Percentiles rank a stretch among this genome's conserved stretches.
Conservation (phyloP, 1,140 invertebrate species). For the Radopholus similis region DNA sequence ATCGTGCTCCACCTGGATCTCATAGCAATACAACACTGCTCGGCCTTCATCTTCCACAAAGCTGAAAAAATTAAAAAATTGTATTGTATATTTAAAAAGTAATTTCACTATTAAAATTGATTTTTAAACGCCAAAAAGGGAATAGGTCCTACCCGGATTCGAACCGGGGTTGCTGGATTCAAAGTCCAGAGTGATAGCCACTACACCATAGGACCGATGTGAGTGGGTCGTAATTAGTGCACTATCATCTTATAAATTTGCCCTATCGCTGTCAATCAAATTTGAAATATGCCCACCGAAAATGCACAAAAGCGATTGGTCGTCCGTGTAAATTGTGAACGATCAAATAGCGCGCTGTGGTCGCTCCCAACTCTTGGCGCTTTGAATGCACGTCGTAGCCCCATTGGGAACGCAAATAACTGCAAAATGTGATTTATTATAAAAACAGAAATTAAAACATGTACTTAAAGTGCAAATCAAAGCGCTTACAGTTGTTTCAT, state of each 20-base stretch:
- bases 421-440: not conserved
- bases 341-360: conserved; percentile 13
- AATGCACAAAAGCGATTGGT: conserved; percentile 11
- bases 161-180: too few species aligned
- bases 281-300: too few species aligned
- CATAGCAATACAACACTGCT: conserved; percentile 31
- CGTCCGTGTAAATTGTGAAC: not conserved
- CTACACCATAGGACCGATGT: too few species aligned
- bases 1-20: conserved; percentile 40
- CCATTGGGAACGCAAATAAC: not conserved
- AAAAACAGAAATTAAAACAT: not conserved
- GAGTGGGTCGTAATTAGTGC: too few species aligned
- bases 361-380: not conserved
- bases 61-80: not conserved
- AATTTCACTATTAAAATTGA: too few species aligned
- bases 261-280: too few species aligned
- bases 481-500: conserved; percentile 4
- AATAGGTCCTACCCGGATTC: too few species aligned
- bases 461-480: not conserved
- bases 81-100: too few species aligned
- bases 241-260: too few species aligned
- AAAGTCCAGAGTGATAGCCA: too few species aligned
- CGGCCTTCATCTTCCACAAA: conserved; percentile 18
- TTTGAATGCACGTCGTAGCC: not conserved
- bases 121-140: too few species aligned